Percentiles rank a stretch among this genome's conserved stretches.
Conservation (phyloP, 1,140 invertebrate species). For the Phymorhynchus buccinoides region DNA sequence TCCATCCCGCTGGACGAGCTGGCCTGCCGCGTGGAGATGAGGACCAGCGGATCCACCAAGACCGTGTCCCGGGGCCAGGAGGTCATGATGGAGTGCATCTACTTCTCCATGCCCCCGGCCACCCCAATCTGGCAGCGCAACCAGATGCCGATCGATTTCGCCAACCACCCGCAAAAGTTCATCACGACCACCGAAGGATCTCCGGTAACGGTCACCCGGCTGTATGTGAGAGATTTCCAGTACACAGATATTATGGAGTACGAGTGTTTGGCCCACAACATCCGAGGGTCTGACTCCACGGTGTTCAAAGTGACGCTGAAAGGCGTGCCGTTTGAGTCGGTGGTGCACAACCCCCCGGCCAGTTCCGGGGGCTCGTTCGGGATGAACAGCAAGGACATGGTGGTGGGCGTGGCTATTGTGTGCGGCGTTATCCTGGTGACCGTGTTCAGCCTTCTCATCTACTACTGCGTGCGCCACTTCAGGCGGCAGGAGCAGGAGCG, state of each 20-base stretch:
- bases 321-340: conserved; percentile 45
- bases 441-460: conserved; percentile 49
- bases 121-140: conserved; percentile 55
- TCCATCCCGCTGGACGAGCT: conserved; percentile 47
- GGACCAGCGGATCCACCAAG: conserved; percentile 51
- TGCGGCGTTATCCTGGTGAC: conserved; percentile 55
- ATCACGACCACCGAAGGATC: conserved; percentile 41
- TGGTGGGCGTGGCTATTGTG: conserved; percentile 55
- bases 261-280: conserved; percentile 62
- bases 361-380: neutral
- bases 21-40: conserved; percentile 52
- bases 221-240: conserved; percentile 54
- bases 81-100: conserved; percentile 55
- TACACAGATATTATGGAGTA: conserved; percentile 59
- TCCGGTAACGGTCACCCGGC: conserved; percentile 35
- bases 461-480: conserved; percentile 45
- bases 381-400: conserved; percentile 51
- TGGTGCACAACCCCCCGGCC: neutral
- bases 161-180: conserved; percentile 39
- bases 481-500: conserved; percentile 46
- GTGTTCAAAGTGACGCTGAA: conserved; percentile 57
- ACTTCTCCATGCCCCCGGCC: conserved; percentile 54
- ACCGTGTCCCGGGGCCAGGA: conserved; percentile 38
- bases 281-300: conserved; percentile 51
- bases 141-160: conserved; percentile 40